Percentiles rank a stretch among this genome's conserved stretches.
Conservation (phyloP, 2,888 invertebrate species). For the Tenthredo livida region DNA sequence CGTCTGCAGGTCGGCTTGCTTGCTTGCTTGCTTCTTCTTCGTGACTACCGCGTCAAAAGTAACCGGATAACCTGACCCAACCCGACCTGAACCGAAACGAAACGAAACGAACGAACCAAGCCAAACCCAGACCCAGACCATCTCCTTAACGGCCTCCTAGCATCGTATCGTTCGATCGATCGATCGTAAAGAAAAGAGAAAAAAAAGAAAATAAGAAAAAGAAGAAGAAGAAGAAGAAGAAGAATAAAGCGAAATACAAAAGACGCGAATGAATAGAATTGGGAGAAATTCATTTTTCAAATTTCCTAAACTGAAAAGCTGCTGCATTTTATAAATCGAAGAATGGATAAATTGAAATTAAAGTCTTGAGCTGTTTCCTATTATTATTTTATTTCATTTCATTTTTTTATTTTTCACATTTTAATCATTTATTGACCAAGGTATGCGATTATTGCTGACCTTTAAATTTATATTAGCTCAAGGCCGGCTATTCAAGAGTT, state of each 20-base stretch:
- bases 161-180: not conserved
- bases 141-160: conserved; percentile 8
- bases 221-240: not conserved
- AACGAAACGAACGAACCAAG: not conserved
- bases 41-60: conserved; percentile 41
- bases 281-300: not conserved
- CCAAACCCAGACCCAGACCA: not conserved
- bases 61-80: conserved; percentile 46
- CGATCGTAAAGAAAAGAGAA: not conserved
- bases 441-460: conserved; percentile 2
- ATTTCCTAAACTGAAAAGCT: not conserved
- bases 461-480: conserved; percentile 11
- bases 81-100: conserved; percentile 18
- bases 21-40: not conserved
- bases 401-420: not conserved
- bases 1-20: not conserved
- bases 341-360: not conserved
- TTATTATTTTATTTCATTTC: not conserved
- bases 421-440: not conserved
- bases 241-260: not conserved
- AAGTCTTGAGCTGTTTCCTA: not conserved
- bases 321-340: not conserved
- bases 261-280: not conserved
- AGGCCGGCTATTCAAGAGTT: not conserved
- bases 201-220: not conserved